Base-by-base conservation (phyloP, 2,888 invertebrate species). In the Patella depressa region DNA sequence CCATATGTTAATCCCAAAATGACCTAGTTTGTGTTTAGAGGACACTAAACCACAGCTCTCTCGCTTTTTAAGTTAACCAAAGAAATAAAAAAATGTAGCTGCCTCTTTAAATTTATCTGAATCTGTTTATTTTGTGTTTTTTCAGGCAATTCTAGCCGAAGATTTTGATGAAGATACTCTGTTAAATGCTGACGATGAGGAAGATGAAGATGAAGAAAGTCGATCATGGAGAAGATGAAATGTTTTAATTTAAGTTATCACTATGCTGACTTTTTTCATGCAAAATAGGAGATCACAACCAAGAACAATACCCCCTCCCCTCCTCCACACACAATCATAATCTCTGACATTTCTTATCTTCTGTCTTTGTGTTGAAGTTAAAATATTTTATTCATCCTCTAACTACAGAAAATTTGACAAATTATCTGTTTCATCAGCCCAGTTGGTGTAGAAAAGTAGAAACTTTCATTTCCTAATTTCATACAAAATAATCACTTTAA, bases 171-270 rank as follows among this genome's bases (percentile, higher is more conserved):
- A 96, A 87, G 92, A 95, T 76, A 93, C 96, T 29, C 93, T 97
- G 15, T 95, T 95, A 86, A 95, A 95, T 86, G 95, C 95, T 85
- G 96, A 97, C 88, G 97, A 97, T 81, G 97, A 97, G 74, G 97
- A 97, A 71, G 96, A 96, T 17, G 95, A 95, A 72, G 95, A 95
- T 81, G 95, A 95, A 70, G 96, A 96, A 91, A 95, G 96, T 86
- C 94, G 97, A 83, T 96, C 96, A 53, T 97, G 97, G 97, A 93
- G 97, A 83, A 96, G 97, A 82, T 89, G 80, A 84, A 53, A 53
- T 24, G 45, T 45, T 45, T 45, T 45, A 45, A 45, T 45, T 45
- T 45, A 45, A 45, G 7, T 9, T 45, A 9, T 72, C 72, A 34
- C n/a, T 0, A 34, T 9, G 19, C n/a, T 24, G 11, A 65, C 9